Conservation (phyloP, 2,113 vertebrate genomes). For the Physeter macrocephalus region DNA sequence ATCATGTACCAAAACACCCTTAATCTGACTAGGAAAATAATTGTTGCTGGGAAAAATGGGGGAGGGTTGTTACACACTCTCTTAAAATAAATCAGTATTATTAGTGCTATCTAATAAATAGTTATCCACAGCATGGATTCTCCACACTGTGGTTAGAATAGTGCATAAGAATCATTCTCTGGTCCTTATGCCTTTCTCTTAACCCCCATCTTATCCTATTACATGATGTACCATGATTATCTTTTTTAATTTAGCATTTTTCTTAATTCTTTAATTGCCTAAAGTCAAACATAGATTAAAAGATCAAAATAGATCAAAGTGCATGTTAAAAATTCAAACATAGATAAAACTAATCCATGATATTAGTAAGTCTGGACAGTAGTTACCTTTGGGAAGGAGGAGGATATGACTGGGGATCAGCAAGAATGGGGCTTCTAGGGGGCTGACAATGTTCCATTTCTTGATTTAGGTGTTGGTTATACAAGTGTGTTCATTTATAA, state of each 20-base stretch:
- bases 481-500: not conserved
- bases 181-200: slow-evolving; percentile 11
- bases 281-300: slow-evolving; percentile 24
- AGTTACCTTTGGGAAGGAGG: not conserved
- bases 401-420: not conserved
- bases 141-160: not conserved
- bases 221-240: not conserved
- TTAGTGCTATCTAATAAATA: not conserved
- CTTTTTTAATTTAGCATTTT: slow-evolving; percentile 7
- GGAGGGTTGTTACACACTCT: not conserved
- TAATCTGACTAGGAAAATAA: slow-evolving; percentile 3
- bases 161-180: not conserved
- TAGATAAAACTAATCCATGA: slow-evolving; percentile 12
- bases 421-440: not conserved
- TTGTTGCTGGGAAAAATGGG: not conserved
- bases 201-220: not conserved
- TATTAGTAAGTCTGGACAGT: not conserved
- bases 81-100: not conserved
- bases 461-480: not conserved
- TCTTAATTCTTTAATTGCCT: slow-evolving; percentile 7
- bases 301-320: not conserved
- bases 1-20: not conserved
- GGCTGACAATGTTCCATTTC: not conserved
- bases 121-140: not conserved
- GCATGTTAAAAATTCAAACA: not conserved